A percentile compares a stretch with the other conserved stretches of the same genome.
phyloP scores from a whole-genome alignment of 1,140 invertebrate species.

The Mercenaria mercenaria region DNA sequence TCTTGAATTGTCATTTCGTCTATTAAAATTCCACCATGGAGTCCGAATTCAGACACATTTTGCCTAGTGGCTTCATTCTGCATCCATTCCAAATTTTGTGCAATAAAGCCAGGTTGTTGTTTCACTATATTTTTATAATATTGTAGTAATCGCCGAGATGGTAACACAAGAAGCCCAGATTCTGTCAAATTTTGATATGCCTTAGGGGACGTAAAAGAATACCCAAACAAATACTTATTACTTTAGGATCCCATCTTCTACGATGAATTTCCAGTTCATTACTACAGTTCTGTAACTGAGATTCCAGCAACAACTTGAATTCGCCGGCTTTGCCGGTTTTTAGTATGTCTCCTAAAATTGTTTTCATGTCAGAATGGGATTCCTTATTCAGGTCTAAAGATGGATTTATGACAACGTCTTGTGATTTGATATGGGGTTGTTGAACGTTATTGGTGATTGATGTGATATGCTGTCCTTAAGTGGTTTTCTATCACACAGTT shows the following conservation, averaged over 20 bases:
- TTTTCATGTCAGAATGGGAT: not conserved
- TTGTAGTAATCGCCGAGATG: not conserved
- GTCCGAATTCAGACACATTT: slow-evolving; percentile 31
- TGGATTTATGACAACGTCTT: not conserved
- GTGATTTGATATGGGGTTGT: not conserved
- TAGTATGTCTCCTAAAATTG: not conserved
- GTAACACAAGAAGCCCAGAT: not conserved
- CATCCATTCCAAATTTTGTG: slow-evolving; percentile 62
- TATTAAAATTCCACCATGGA: slow-evolving; percentile 36
- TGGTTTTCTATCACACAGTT: not conserved
- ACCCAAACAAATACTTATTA: slow-evolving; percentile 49
- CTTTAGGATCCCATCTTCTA: slow-evolving; percentile 48
- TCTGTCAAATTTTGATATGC: not conserved
- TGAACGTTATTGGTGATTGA: not conserved
- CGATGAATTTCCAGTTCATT: slow-evolving; percentile 7
- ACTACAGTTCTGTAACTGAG: slow-evolving; percentile 43
- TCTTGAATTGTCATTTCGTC: slow-evolving; percentile 64
- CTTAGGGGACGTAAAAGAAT: not conserved
- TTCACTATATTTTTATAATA: slow-evolving; percentile 1
- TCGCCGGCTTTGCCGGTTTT: not conserved
- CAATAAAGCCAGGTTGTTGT: not conserved
- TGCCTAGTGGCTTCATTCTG: slow-evolving; percentile 23
- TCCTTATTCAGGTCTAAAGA: not conserved
- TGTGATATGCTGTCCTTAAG: not conserved
- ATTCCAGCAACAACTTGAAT: slow-evolving; percentile 43